Evolutionary conservation across 1,140 invertebrate species (phyloP).

Genomic region (Drosophila parvula): DNA sequence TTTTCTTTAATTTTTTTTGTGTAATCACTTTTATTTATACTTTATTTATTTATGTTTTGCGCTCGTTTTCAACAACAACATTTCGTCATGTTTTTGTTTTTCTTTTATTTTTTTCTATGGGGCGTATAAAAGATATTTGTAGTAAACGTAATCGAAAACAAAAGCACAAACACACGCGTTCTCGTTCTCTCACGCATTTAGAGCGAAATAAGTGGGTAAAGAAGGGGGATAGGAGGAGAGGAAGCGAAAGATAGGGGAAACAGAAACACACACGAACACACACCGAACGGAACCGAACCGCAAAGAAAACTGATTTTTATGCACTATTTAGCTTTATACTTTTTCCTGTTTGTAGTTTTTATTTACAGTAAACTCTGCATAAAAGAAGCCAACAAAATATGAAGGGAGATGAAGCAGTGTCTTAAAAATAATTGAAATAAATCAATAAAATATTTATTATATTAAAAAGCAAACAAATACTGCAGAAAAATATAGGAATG

Average conservation of each 20-base stretch:
- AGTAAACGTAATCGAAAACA: constrained; percentile 73
- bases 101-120: constrained; percentile 36
- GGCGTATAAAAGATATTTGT: constrained; percentile 52
- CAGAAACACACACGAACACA: constrained; percentile 27
- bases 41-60: constrained; percentile 36
- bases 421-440: neutral
- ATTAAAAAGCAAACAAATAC: too few species aligned
- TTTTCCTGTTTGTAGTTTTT: constrained; percentile 56
- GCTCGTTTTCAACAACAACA: constrained; percentile 59
- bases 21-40: constrained; percentile 49
- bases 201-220: neutral
- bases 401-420: neutral
- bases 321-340: constrained; percentile 73
- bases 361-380: constrained; percentile 13
- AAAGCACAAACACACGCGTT: constrained; percentile 49
- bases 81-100: constrained; percentile 66
- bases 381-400: neutral
- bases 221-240: neutral
- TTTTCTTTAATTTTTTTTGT: too few species aligned
- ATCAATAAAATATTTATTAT: neutral
- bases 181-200: constrained; percentile 4
- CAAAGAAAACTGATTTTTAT: constrained; percentile 74
- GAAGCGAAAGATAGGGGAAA: constrained; percentile 19
- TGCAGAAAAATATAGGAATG: neutral
- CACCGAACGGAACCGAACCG: constrained; percentile 54